phyloP scores from a whole-genome alignment of 2,797 vertebrate genomes.

The Pempheris klunzingeri region DNA sequence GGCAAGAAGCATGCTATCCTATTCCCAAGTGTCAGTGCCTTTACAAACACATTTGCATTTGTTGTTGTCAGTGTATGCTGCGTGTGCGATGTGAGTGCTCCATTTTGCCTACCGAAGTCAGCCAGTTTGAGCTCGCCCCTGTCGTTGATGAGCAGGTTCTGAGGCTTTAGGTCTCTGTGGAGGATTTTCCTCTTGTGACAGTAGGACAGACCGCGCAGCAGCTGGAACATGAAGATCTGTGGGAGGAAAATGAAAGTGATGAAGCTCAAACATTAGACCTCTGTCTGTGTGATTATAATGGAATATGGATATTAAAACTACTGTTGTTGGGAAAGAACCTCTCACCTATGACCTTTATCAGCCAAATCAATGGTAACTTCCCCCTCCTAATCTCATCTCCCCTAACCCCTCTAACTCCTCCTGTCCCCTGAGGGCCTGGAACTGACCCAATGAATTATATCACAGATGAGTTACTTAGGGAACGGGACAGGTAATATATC shows the following conservation, averaged over 20 bases:
- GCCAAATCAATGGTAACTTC: not conserved
- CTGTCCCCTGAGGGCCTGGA: not conserved
- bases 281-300: not conserved
- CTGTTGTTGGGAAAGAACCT: not conserved
- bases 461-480: too few species aligned
- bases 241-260: not conserved
- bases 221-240: constrained; percentile 98
- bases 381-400: not conserved
- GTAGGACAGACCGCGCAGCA: constrained; percentile 94
- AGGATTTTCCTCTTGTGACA: constrained; percentile 96
- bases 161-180: constrained; percentile 96
- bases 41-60: not conserved
- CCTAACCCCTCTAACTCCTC: not conserved
- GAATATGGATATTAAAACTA: not conserved
- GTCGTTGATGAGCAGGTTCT: constrained; percentile 97
- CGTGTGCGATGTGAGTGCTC: not conserved
- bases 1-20: constrained; percentile 9
- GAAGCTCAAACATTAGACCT: not conserved
- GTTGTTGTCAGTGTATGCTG: not conserved
- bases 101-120: constrained; percentile 89
- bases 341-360: not conserved
- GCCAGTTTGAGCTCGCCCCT: constrained; percentile 96
- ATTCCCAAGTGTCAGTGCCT: not conserved
- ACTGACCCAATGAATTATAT: not conserved
- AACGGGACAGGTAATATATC: not conserved